These are phyloP conservation scores for Pollenia amentaria DNA, from an alignment of 2,888 invertebrate species.

Conservation along the genomic window DNA sequence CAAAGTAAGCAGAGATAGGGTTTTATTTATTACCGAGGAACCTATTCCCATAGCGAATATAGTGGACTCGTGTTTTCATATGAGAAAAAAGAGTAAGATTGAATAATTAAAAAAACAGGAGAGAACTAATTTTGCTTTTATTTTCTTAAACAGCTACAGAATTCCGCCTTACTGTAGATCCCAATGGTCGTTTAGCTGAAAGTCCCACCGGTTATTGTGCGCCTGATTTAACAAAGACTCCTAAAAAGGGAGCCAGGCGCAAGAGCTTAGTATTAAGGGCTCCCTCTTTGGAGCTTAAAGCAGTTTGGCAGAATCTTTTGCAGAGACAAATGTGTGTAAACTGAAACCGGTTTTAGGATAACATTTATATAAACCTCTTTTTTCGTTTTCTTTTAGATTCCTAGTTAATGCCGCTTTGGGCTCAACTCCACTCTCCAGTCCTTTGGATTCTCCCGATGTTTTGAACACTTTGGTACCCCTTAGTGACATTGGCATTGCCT, in stretches of 20 bases:
- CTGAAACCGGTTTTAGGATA: neutral
- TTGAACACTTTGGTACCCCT: constrained; percentile 84
- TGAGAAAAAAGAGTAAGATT: constrained; percentile 91
- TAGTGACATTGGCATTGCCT: constrained; percentile 83
- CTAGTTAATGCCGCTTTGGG: constrained; percentile 93
- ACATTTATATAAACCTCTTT: neutral
- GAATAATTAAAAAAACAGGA: neutral
- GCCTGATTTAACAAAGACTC: constrained; percentile 87
- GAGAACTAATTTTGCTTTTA: neutral
- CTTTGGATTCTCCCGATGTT: constrained; percentile 92
- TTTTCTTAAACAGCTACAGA: constrained; percentile 89
- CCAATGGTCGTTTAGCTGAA: constrained; percentile 87
- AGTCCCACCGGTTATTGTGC: constrained; percentile 91
- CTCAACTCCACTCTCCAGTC: constrained; percentile 91
- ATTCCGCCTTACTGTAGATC: constrained; percentile 91
- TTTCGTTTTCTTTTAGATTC: constrained; percentile 87
- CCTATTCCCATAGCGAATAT: constrained; percentile 91
- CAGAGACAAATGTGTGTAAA: constrained; percentile 92
- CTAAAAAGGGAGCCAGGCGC: constrained; percentile 88
- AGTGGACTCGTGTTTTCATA: constrained; percentile 93
- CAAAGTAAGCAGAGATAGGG: constrained; percentile 93
- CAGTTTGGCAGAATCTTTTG: constrained; percentile 95
- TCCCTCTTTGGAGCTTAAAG: constrained; percentile 93
- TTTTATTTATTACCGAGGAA: constrained; percentile 94
- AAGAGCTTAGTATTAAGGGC: constrained; percentile 91